Conservation (phyloP, 2,797 vertebrate genomes). For the Picus viridis region DNA sequence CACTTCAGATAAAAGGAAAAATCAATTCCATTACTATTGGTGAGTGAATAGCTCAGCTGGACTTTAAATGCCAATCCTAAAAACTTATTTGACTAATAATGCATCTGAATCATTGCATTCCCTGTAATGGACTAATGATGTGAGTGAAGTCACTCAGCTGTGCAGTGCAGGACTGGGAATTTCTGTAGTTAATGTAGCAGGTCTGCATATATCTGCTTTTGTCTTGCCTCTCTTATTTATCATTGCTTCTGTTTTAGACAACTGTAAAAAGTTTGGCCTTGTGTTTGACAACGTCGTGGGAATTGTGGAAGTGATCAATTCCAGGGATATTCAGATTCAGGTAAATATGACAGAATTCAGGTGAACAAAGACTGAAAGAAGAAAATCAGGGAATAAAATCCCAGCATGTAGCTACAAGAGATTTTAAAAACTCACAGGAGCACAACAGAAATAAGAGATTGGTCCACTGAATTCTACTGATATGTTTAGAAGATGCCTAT, state of each 20-base stretch:
- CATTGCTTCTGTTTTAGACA: slow-evolving; percentile 81
- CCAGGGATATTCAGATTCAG: slow-evolving; percentile 92
- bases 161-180: background rate
- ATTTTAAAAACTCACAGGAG: background rate
- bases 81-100: background rate
- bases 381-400: background rate
- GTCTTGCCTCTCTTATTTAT: slow-evolving; percentile 4
- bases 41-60: slow-evolving; percentile 68
- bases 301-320: slow-evolving; percentile 98
- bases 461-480: background rate
- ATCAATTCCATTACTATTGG: slow-evolving; percentile 96
- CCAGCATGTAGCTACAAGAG: background rate
- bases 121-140: background rate
- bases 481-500: background rate
- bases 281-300: slow-evolving; percentile 97
- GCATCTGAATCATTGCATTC: background rate
- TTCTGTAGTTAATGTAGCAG: background rate
- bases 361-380: background rate
- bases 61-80: background rate
- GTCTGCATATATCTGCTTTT: background rate
- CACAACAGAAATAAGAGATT: background rate
- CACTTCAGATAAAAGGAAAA: slow-evolving; percentile 95
- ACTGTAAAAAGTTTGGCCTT: slow-evolving; percentile 95
- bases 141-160: background rate
- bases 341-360: slow-evolving; percentile 71